Evolutionary conservation across 64 coral and sea anemone species (phyloP).

Genomic region (Montipora sp.): DNA sequence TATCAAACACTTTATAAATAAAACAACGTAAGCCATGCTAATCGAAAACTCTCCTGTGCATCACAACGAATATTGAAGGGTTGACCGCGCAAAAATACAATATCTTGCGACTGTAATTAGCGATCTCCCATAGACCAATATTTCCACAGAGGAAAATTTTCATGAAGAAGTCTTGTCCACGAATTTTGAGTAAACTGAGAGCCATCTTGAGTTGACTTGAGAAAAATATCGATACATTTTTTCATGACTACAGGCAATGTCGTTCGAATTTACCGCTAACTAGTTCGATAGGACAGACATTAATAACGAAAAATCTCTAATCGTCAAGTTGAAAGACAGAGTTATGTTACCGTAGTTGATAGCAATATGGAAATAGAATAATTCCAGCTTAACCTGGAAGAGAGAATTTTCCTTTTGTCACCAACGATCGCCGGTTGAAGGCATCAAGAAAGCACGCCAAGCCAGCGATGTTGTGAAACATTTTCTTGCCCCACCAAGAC

Average conservation of each 20-base stretch:
- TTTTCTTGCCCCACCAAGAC: no score
- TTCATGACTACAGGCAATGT: not conserved
- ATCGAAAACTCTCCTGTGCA: constrained; percentile 36
- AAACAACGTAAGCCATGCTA: constrained; percentile 48
- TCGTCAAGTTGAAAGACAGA: constrained; percentile 32
- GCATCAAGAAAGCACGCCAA: not conserved
- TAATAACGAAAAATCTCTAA: constrained; percentile 13
- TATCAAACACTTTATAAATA: constrained; percentile 63
- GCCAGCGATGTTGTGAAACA: not conserved
- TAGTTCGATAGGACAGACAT: not conserved
- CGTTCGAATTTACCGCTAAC: not conserved
- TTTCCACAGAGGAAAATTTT: constrained; percentile 11
- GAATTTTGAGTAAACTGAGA: not conserved
- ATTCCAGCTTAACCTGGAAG: constrained; percentile 13
- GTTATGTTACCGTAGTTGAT: constrained; percentile 29
- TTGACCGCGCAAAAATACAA: not conserved
- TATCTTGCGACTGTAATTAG: not conserved
- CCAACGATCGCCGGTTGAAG: not conserved
- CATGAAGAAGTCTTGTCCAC: not conserved
- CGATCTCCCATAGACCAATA: not conserved
- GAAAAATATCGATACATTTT: not conserved
- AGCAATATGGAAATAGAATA: constrained; percentile 42
- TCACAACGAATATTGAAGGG: not conserved
- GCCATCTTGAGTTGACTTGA: not conserved
- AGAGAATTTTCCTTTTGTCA: constrained; percentile 7